Base-by-base conservation (phyloP, 2,888 invertebrate genomes). In the Aphidius colemani region DNA sequence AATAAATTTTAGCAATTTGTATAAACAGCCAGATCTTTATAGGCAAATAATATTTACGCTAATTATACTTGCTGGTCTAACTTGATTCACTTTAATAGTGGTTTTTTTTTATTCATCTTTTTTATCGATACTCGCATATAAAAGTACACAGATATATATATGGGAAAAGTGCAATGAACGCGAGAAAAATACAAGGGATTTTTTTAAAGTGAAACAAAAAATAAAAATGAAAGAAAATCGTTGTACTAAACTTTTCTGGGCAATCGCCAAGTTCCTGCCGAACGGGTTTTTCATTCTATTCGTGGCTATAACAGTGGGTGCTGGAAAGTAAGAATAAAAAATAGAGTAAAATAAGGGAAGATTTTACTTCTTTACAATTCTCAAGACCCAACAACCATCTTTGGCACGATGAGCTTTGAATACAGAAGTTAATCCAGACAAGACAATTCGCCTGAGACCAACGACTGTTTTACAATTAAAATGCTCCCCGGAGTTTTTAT, bases 381-480 rank as follows among this genome's bases (percentile, higher is more conserved):
- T 11, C n/a, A 7, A 7, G 45, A 46, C 11, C 39, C 39, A 30
- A 48, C 48, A 18, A 45, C 53, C 45, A 13, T 53, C 66, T 67
- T 66, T 64, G 61, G 59, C 63, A 46, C 48, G 60, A 49, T 45
- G 59, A 67, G 55, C 63, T 67, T 65, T 66, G 69, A 67, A 70
- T 67, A 65, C 66, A 58, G 57, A 67, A 66, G 66, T 69, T 67
- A 68, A 69, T 70, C 66, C 63, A 61, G 60, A 59, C 61, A 45
- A 67, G 66, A 69, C 69, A 69, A 70, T 68, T 61, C 63, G 43
- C 49, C 39, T 46, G 59, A 49, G 63, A 59, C 64, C 61, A 55
- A 61, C 69, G 67, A 67, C 67, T 68, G 64, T 66, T 73, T 72
- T 68, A 69, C 73, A 70, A 73, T 72, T 74, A 73, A 72, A 73